Conservation (phyloP, 2,888 invertebrate genomes). For the Heliconius ismenius region DNA sequence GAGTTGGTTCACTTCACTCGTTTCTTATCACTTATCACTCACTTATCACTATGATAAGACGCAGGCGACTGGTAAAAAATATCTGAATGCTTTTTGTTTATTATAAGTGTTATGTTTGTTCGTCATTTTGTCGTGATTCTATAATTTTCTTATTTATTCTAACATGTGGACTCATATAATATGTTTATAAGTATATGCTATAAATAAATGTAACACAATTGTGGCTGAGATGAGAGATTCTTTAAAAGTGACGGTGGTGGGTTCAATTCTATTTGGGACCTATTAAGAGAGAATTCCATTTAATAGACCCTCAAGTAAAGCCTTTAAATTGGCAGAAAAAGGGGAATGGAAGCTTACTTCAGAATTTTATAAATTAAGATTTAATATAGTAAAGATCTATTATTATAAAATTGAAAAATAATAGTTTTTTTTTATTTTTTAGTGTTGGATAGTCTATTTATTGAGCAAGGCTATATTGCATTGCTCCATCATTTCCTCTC, state of each 20-base stretch:
- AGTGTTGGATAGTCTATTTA: too few species aligned
- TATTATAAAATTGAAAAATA: too few species aligned
- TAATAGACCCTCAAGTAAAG: too few species aligned
- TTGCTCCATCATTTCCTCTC: background rate
- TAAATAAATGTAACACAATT: background rate
- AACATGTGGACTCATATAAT: background rate
- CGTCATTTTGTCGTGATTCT: slow-evolving; percentile 29
- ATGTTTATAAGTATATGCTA: background rate
- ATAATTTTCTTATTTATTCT: background rate
- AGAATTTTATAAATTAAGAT: too few species aligned
- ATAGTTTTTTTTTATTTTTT: too few species aligned
- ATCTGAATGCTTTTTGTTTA: slow-evolving; percentile 45
- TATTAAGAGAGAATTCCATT: too few species aligned
- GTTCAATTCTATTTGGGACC: too few species aligned
- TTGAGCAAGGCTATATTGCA: too few species aligned
- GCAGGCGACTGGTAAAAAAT: slow-evolving; percentile 43
- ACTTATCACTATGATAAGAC: slow-evolving; percentile 34
- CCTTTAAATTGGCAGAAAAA: too few species aligned
- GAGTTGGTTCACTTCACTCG: slow-evolving; percentile 32
- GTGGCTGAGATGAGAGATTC: background rate
- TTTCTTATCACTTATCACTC: slow-evolving; percentile 36
- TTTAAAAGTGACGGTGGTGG: background rate
- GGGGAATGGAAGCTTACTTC: too few species aligned
- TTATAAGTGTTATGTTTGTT: slow-evolving; percentile 9
- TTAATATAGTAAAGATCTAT: too few species aligned